Evolutionary conservation across 1,140 invertebrate species (phyloP).

Genomic region (Mactra quadrangularis): DNA sequence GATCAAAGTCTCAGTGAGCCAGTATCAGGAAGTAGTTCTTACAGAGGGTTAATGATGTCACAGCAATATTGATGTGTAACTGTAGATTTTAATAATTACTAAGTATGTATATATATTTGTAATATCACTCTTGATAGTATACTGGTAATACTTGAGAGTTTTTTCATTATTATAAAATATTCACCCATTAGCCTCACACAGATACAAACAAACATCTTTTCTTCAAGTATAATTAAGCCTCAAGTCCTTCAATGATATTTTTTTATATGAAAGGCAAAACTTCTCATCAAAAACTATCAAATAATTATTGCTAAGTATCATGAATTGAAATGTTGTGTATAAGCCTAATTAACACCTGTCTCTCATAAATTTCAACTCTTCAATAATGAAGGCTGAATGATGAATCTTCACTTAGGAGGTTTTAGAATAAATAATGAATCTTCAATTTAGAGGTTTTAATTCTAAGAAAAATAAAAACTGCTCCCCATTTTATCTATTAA

Average conservation of each 20-base stretch:
- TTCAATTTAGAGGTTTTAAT: slow-evolving; percentile 37
- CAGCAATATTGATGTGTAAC: too few relatives aligned
- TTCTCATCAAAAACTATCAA: slow-evolving; percentile 45
- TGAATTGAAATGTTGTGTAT: slow-evolving; percentile 49
- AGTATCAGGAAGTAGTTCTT: too few relatives aligned
- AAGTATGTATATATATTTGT: too few relatives aligned
- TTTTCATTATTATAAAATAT: slow-evolving; percentile 34
- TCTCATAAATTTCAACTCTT: slow-evolving; percentile 35
- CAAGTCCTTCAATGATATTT: background rate
- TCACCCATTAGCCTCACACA: slow-evolving; percentile 27
- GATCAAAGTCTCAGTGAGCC: too few relatives aligned
- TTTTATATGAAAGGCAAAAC: slow-evolving; percentile 25
- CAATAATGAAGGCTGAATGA: slow-evolving; percentile 1
- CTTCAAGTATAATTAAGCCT: slow-evolving; percentile 3
- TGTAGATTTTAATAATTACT: too few relatives aligned
- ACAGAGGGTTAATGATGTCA: too few relatives aligned
- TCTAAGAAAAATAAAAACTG: slow-evolving; percentile 41
- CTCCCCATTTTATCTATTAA: slow-evolving; percentile 55
- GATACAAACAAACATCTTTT: slow-evolving; percentile 30
- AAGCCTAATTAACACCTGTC: slow-evolving; percentile 42
- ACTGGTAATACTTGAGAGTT: background rate
- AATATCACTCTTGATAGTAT: too few relatives aligned
- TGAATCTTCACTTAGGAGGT: slow-evolving; percentile 22
- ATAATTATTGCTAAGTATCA: slow-evolving; percentile 44
- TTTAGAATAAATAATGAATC: slow-evolving; percentile 25